Conservation (phyloP, 2,113 vertebrate genomes). For the Erythrolamprus reginae region DNA sequence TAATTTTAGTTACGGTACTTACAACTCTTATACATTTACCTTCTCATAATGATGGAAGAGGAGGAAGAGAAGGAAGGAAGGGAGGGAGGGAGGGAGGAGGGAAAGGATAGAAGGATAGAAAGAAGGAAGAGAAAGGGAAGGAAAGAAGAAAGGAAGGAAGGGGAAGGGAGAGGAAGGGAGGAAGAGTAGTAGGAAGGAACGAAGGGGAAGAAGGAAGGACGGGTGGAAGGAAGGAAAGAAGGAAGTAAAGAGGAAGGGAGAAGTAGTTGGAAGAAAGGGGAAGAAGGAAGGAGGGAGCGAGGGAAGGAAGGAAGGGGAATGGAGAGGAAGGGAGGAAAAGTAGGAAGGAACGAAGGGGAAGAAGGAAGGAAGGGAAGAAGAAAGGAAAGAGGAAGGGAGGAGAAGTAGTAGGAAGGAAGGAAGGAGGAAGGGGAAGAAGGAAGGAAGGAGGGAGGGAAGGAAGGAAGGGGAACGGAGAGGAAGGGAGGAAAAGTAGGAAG, state of each 20-base stretch:
- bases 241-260: background rate
- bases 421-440: too few relatives aligned
- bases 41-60: background rate
- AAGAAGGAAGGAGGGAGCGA: fast-evolving
- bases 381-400: too few relatives aligned
- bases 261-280: too few relatives aligned
- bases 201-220: background rate
- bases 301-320: background rate
- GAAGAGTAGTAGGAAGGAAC: background rate
- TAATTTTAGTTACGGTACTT: background rate
- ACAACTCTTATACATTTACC: background rate
- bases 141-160: background rate
- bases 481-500: background rate
- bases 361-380: too few relatives aligned
- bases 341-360: too few relatives aligned
- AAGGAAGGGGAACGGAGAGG: background rate
- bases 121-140: background rate
- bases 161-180: background rate
- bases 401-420: fast-evolving
- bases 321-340: background rate
- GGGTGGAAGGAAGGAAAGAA: background rate
- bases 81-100: fast-evolving
- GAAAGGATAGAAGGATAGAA: too few relatives aligned
- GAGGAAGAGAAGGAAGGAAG: background rate
- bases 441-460: background rate